phyloP scores from a whole-genome alignment of 2,888 invertebrate genomes.

The Julus scandinavius region DNA sequence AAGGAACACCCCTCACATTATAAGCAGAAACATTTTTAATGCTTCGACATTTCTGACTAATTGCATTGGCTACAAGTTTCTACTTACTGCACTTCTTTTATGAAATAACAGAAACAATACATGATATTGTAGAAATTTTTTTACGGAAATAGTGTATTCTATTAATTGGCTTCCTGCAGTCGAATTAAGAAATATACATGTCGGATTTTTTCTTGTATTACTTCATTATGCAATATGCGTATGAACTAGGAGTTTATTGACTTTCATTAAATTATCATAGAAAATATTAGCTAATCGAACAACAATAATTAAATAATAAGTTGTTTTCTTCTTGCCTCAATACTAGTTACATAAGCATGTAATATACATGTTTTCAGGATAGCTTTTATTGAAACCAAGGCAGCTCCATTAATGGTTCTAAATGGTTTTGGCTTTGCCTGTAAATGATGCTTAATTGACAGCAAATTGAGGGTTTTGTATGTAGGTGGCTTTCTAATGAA shows the following conservation, averaged over 20 bases:
- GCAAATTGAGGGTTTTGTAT: neutral
- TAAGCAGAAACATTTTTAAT: too few relatives aligned
- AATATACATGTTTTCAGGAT: neutral
- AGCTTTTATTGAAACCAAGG: neutral
- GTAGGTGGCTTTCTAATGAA: neutral
- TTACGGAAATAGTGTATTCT: too few relatives aligned
- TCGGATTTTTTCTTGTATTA: too few relatives aligned
- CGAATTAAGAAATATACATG: too few relatives aligned
- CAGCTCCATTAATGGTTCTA: neutral
- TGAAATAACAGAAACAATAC: too few relatives aligned
- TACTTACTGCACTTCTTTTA: too few relatives aligned
- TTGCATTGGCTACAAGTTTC: too few relatives aligned
- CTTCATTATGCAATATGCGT: too few relatives aligned
- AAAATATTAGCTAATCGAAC: neutral
- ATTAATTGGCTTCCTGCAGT: too few relatives aligned
- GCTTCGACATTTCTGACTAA: too few relatives aligned
- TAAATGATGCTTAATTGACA: constrained; percentile 13
- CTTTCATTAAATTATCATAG: neutral
- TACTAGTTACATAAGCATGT: neutral
- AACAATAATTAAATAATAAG: neutral
- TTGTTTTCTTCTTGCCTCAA: neutral
- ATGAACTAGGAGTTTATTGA: neutral
- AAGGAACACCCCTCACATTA: too few relatives aligned
- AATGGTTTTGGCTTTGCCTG: neutral
- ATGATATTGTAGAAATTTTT: too few relatives aligned